These are phyloP conservation scores for Brachionus sp. DNA, from an alignment of 1,140 invertebrate species.

Conservation along the genomic window DNA sequence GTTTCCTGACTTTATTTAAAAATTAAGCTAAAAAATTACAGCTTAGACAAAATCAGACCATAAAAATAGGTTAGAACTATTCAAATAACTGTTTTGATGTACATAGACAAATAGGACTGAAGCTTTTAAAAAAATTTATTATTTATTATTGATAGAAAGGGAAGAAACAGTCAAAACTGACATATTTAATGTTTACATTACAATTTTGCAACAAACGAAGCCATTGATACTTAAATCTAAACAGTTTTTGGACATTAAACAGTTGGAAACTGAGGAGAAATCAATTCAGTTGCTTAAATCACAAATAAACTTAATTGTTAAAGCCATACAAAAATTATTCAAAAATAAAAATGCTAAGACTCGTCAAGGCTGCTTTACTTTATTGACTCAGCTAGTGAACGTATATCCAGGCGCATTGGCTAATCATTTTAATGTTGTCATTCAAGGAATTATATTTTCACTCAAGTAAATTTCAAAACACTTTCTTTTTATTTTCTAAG, in stretches of 20 bases:
- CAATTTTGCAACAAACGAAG: conserved; percentile 81
- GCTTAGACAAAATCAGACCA: too few relatives aligned
- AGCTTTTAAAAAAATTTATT: neutral
- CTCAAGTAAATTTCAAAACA: conserved; percentile 64
- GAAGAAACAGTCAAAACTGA: conserved; percentile 98
- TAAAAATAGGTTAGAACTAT: too few relatives aligned
- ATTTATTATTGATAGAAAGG: conserved; percentile 67
- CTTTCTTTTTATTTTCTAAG: neutral
- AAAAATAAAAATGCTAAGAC: conserved; percentile 89
- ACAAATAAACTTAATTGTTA: conserved; percentile 73
- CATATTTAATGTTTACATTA: conserved; percentile 91
- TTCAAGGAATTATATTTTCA: conserved; percentile 85
- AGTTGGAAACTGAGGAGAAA: neutral
- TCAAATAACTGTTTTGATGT: too few relatives aligned
- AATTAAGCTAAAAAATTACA: too few relatives aligned
- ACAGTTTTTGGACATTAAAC: neutral
- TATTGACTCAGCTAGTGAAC: conserved; percentile 82
- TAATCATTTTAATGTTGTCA: conserved; percentile 75
- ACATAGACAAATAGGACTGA: too few relatives aligned
- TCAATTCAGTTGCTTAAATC: conserved; percentile 52
- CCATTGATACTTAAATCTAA: conserved; percentile 54
- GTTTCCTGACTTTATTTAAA: too few relatives aligned
- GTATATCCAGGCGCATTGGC: conserved; percentile 82
- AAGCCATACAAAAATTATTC: conserved; percentile 81
- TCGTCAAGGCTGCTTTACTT: conserved; percentile 81